phyloP scores from a whole-genome alignment of 2,113 vertebrate species.

The Aspidoscelis tigris region DNA sequence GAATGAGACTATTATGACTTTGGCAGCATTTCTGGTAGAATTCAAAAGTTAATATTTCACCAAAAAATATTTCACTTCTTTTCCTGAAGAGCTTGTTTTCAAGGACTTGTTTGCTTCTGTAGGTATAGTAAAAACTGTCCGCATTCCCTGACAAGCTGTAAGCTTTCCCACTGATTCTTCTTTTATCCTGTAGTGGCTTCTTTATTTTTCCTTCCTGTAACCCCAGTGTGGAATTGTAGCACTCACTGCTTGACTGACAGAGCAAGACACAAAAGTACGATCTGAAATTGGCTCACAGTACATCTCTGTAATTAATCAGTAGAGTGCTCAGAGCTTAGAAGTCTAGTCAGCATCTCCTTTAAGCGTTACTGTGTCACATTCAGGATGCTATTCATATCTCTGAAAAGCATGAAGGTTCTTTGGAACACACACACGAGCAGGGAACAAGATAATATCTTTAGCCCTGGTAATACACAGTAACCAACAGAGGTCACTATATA shows the following conservation, averaged over 20 bases:
- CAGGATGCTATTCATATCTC: conserved; percentile 37
- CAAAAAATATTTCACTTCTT: neutral
- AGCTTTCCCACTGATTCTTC: neutral
- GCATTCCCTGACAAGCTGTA: neutral
- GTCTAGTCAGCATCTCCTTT: conserved; percentile 37
- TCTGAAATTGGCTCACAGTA: conserved; percentile 22
- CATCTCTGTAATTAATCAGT: conserved; percentile 44
- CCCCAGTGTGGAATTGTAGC: neutral
- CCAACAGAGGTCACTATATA: no score
- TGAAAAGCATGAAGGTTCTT: conserved; percentile 49
- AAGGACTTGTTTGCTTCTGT: neutral
- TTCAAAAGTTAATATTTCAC: neutral
- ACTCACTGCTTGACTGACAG: conserved; percentile 23
- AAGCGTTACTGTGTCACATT: conserved; percentile 17
- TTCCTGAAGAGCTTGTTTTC: neutral
- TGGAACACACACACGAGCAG: neutral
- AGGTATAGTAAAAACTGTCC: neutral
- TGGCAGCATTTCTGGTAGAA: neutral
- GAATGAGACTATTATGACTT: neutral
- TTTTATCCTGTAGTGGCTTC: neutral
- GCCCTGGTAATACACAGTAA: no score
- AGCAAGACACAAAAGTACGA: neutral
- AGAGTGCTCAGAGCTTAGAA: conserved; percentile 41
- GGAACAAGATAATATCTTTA: no score
- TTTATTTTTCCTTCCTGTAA: neutral